These are phyloP conservation scores for Enteromius fasciolatus DNA, from an alignment of 2,797 vertebrate species.

Conservation along the genomic window DNA sequence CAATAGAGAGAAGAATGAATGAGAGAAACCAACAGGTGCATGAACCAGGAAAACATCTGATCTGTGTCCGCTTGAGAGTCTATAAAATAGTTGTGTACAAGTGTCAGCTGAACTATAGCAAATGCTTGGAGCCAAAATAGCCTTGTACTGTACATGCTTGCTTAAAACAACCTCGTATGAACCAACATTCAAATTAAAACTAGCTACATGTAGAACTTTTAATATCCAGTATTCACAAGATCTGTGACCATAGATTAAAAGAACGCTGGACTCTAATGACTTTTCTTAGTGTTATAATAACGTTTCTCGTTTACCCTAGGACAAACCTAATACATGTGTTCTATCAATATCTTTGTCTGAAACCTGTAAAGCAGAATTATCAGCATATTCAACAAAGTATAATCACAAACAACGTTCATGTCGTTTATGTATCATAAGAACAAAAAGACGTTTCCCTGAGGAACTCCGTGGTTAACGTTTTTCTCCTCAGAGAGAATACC, in stretches of 20 bases:
- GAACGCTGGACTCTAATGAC: too few species aligned
- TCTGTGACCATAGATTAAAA: too few species aligned
- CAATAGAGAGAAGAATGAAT: not conserved
- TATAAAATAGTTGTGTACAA: not conserved
- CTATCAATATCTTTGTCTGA: not conserved
- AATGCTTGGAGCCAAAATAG: not conserved
- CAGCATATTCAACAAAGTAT: not conserved
- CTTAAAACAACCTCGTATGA: not conserved
- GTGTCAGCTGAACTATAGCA: not conserved
- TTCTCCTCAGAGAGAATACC: not conserved
- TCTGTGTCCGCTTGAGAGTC: not conserved
- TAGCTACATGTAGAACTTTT: too few species aligned
- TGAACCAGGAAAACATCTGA: not conserved
- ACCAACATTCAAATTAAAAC: too few species aligned
- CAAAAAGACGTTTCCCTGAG: not conserved
- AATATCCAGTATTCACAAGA: too few species aligned
- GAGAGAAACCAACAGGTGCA: not conserved
- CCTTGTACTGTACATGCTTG: not conserved
- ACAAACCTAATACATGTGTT: not conserved
- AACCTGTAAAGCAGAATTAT: not conserved
- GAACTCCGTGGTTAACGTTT: not conserved
- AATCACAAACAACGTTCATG: slow-evolving; percentile 2
- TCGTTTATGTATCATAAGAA: slow-evolving; percentile 3
- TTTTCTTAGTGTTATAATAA: too few species aligned
- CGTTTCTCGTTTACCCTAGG: too few species aligned